phyloP scores from a whole-genome alignment of 2,888 invertebrate genomes.

The Stenotaenia linearis region DNA sequence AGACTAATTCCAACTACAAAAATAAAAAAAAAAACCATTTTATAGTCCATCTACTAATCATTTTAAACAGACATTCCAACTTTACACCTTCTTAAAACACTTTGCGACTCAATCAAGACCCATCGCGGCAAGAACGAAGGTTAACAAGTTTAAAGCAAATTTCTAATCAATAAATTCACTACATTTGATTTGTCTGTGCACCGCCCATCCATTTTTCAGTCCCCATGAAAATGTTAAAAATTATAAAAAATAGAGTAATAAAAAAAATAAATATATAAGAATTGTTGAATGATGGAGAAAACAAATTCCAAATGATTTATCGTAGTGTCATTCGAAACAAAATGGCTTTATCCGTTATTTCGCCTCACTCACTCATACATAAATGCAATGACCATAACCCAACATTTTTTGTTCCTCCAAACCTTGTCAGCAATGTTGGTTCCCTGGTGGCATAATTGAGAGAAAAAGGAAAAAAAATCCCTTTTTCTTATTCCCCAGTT shows the following conservation, averaged over 20 bases:
- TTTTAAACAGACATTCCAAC: too few relatives aligned
- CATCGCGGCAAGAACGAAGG: too few relatives aligned
- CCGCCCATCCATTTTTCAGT: not conserved
- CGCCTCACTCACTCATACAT: slow-evolving; percentile 11
- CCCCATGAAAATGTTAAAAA: not conserved
- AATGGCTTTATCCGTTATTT: slow-evolving; percentile 5
- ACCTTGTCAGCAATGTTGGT: slow-evolving; percentile 21
- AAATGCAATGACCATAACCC: slow-evolving; percentile 6
- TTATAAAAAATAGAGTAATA: not conserved
- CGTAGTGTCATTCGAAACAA: not conserved
- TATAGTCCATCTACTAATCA: too few relatives aligned
- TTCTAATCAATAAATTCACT: not conserved
- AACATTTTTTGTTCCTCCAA: not conserved
- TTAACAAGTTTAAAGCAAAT: not conserved
- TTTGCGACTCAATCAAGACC: too few relatives aligned
- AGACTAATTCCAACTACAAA: too few relatives aligned
- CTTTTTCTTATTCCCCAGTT: not conserved
- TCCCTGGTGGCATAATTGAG: slow-evolving; percentile 21
- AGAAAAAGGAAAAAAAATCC: not conserved
- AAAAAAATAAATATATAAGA: not conserved
- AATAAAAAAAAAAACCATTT: too few relatives aligned
- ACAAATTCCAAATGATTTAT: not conserved
- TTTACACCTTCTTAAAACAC: too few relatives aligned
- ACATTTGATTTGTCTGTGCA: not conserved
- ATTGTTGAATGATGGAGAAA: not conserved